These are phyloP conservation scores for Spialia ferax DNA, from an alignment of 2,888 invertebrate genomes.

Conservation along the genomic window DNA sequence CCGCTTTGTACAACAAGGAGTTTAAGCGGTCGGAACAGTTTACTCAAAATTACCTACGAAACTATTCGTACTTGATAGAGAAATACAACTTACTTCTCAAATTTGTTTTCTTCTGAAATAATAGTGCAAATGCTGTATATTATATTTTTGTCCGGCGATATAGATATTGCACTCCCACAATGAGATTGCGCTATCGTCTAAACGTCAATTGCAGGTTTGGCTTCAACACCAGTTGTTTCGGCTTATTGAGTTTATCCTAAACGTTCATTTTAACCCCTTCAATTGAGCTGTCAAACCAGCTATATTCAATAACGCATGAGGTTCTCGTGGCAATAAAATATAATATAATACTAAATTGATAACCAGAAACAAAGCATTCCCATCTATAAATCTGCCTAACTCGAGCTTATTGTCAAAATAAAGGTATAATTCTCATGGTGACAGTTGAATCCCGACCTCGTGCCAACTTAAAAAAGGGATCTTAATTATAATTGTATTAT, in stretches of 20 bases:
- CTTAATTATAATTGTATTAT: conserved; percentile 83
- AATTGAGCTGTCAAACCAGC: conserved; percentile 79
- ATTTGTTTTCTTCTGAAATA: conserved; percentile 26
- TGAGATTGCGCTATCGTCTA: conserved; percentile 70
- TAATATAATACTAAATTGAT: conserved; percentile 69
- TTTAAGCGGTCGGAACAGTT: conserved; percentile 39
- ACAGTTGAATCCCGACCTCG: conserved; percentile 82
- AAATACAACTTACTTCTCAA: conserved; percentile 33
- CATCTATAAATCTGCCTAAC: conserved; percentile 76
- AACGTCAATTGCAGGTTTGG: conserved; percentile 81
- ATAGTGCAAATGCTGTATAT: conserved; percentile 23
- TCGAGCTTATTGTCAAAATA: conserved; percentile 78
- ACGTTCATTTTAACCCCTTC: conserved; percentile 85
- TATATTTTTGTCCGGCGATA: conserved; percentile 27
- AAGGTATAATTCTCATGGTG: conserved; percentile 79
- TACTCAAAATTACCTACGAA: conserved; percentile 37
- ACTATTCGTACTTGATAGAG: conserved; percentile 29
- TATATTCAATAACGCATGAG: conserved; percentile 75
- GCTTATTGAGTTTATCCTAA: conserved; percentile 83
- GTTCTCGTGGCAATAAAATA: conserved; percentile 71
- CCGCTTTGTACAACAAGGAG: conserved; percentile 59
- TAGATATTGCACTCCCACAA: conserved; percentile 37
- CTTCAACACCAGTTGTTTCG: conserved; percentile 82
- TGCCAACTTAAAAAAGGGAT: conserved; percentile 77
- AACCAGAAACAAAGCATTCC: conserved; percentile 73